Base-by-base conservation (phyloP, 2,888 invertebrate genomes). In the Scaptomyza cyrtandrae region DNA sequence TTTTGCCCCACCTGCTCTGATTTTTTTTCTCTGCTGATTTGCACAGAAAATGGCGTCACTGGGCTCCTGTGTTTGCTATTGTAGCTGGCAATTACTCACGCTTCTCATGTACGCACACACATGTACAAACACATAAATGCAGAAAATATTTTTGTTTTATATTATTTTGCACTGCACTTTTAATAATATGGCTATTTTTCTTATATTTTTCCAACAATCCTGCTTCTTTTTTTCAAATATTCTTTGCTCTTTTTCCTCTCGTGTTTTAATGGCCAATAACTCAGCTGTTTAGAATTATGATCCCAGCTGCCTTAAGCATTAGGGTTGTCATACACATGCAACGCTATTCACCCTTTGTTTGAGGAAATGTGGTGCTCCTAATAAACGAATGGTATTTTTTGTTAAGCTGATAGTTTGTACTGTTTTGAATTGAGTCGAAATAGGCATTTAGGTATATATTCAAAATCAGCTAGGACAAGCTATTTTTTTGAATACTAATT, bases 21-120 rank as follows among this genome's bases (percentile, higher is more conserved):
- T 75, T 75, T 75, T 75, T 72, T 72, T 65, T 59, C 62, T 64
- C 65, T 59, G 48, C 68, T 80, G 75, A 85, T 88, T 85, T 64
- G 85, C 81, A 80, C 84, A 78, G 80, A 84, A 88, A 88, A 86
- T 86, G 85, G 85, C 85, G 85, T 86, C 85, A 88, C 87, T 81
- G 71, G 73, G 61, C 80, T 68, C 75, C 75, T 77, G 72, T 67
- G 62, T 73, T 78, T 78, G 67, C 68, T 78, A 62, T 65, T 56
- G 46, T 71, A 39, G 54, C 50, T 46, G 31, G 3, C 44, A 67
- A 72, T 75, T 78, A 75, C 68, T 75, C 75, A 75, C 75, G 53
- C 57, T 54, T 37, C 58, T 39, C 41, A 60, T 39, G n/a, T 11
- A 71, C 65, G 13, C 31, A 41, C 31, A 49, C 69, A 46, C 29